Evolutionary conservation across 64 coral and sea anemone species (phyloP), one percentile per base, ranked within the genome.

Genomic region (Cladopsammia gracilis): DNA sequence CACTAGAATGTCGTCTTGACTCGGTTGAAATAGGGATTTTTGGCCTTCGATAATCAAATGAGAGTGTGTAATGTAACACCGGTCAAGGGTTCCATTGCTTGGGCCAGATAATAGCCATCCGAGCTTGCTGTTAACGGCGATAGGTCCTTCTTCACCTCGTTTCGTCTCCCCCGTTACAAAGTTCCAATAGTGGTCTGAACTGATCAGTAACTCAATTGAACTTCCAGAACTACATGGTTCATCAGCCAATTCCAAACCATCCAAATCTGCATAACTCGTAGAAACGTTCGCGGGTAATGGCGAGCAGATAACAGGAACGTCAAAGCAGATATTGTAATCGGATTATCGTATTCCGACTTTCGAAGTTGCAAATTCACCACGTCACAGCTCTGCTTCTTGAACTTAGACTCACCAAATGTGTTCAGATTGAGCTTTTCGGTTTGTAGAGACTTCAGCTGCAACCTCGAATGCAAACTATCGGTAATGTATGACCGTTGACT

Each of bases 241-340:
- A 56, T 88, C 85, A 51, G 88, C 75, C 16, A 90, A 76, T 68
- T 81, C 75, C 48, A 90, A 25, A 12, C 88, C 88, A 64, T 53
- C 19, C 59, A 90, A 79, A 50, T 90, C 75, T 14, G 56, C 74
- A 22, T n/a, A 68, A 47, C 62, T 76, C 48, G 77, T 76, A n/a
- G 18, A 49, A 8, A 70, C 73, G 19, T 62, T 52, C 7, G 62
- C 19, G 25, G 88, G 88, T 49, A 90, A 46, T 3, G 88, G 88
- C 19, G 47, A 65, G 51, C 59, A 90, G 46, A 89, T 89, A 23
- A 80, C 75, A 42, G 88, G 88, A 79, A 79, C 12, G 62, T 79
- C 50, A 79, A 79, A 6, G 76, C 58, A 8, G 58, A 50, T 47
- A 90, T 65, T 64, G 22, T 62, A 25, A 90, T 79, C 25, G 7